Evolutionary conservation across 2,113 vertebrate genomes (phyloP).

Genomic region (Triplophysa siluroides): DNA sequence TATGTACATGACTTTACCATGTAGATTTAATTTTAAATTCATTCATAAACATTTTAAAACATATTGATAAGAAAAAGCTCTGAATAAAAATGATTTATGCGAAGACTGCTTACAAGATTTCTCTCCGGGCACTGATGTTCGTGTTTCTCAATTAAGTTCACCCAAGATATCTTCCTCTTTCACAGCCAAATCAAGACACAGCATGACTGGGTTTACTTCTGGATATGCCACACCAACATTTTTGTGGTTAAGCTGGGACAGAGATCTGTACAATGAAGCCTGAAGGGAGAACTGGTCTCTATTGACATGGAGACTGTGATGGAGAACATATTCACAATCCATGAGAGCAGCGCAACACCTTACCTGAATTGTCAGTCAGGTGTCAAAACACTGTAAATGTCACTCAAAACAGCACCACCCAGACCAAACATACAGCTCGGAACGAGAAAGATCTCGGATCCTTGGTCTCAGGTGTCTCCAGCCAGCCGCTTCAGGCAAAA

Average conservation of each 20-base stretch:
- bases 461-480: constrained; percentile 32
- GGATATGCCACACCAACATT: constrained; percentile 21
- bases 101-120: not conserved
- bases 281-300: constrained; percentile 20
- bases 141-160: constrained; percentile 20
- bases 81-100: not conserved
- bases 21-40: not conserved
- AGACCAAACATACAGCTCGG: constrained; percentile 7
- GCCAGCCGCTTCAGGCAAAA: constrained; percentile 30
- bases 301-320: constrained; percentile 10
- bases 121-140: not conserved
- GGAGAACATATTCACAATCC: not conserved
- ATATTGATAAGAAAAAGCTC: not conserved
- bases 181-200: constrained; percentile 42
- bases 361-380: constrained; percentile 6
- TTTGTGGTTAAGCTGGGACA: constrained; percentile 22
- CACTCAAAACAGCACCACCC: not conserved
- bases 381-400: constrained; percentile 34
- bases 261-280: constrained; percentile 12
- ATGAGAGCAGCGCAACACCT: constrained; percentile 7
- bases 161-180: constrained; percentile 37
- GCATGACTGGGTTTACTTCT: constrained; percentile 43
- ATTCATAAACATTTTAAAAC: not conserved
- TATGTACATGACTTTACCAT: constrained; percentile 5
- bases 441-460: not conserved